A percentile compares a stretch with the other conserved stretches of the same genome.
Evolutionary conservation across 1,140 invertebrate genomes (phyloP).

Genomic region (Agrypnia vestita): DNA sequence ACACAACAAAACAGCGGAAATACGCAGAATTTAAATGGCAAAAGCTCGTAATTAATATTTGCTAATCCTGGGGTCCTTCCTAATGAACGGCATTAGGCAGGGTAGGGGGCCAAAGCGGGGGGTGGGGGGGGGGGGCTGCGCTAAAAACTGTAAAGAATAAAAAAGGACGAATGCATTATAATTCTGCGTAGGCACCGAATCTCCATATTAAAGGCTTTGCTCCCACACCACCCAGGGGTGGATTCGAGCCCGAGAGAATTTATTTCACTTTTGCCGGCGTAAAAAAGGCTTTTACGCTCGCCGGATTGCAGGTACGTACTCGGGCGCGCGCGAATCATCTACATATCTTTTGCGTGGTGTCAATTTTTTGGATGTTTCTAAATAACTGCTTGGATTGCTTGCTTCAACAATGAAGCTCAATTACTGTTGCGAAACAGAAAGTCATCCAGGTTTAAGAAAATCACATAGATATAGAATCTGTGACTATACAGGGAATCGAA

Average conservation of each 20-base stretch:
- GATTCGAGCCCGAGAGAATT: neutral
- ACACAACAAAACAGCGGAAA: too few relatives aligned
- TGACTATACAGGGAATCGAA: too few relatives aligned
- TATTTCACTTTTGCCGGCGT: neutral
- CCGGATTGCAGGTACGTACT: neutral
- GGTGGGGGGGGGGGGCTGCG: neutral
- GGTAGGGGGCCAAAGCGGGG: too few relatives aligned
- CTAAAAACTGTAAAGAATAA: neutral
- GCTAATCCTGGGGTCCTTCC: too few relatives aligned
- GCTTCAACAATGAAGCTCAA: too few relatives aligned
- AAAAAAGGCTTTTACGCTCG: conserved; percentile 13
- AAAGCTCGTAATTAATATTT: too few relatives aligned
- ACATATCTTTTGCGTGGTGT: neutral
- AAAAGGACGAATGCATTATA: neutral
- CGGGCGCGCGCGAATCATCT: neutral
- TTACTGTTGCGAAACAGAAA: too few relatives aligned
- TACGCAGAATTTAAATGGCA: too few relatives aligned
- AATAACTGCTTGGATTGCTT: too few relatives aligned
- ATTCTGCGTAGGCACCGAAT: neutral
- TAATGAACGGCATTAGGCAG: too few relatives aligned
- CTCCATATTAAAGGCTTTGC: neutral
- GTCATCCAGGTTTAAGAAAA: too few relatives aligned
- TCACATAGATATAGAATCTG: too few relatives aligned
- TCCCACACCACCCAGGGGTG: neutral
- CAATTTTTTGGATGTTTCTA: neutral